Evolutionary conservation across 2,888 invertebrate species (phyloP), one percentile per base, ranked within the genome.

Genomic region (Drosophila emarginata): DNA sequence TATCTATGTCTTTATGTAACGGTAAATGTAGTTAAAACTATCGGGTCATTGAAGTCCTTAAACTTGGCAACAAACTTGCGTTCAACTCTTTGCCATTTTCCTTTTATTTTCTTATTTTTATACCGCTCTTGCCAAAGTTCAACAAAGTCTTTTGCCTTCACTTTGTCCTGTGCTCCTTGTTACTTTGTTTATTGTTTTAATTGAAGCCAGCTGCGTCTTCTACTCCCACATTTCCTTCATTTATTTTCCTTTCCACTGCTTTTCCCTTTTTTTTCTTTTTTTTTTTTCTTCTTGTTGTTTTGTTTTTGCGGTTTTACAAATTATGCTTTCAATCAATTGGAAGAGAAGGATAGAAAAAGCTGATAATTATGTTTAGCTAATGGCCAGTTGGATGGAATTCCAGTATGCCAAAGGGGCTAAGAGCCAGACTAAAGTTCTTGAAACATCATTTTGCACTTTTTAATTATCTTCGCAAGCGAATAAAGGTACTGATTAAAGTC

Each of bases 181-280:
- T 65, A 39, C 57, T 70, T 70, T 58, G 39, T 52, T 72, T 52
- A 62, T 74, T 66, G 68, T 70, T 66, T 66, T 72, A 81, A 80
- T 73, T 78, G 71, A 67, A 64, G 72, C 63, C 79, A 73, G 77
- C 71, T 74, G 70, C 37, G 21, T 45, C 45, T 45, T 21, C 45
- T 39, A n/a, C 37, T 21, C 45, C 18, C 2, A 2, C 18, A 11
- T 9, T 9, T 15, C 2, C 15, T 18, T 18, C 45, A 32, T 32
- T 18, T 18, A 11, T 18, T 4, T 11, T 21, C 11, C 18, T 45
- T 12, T 18, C 12, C 39, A 11, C 4, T 18, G 18, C 21, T 21
- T 21, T 14, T 12, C 11, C 9, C 18, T 37, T 36, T 12, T 12
- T 15, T 12, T 36, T 36, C 18, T 12, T 15, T 12, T 36, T 18